Conservation (phyloP, 2,113 vertebrate species). For the Apteryx mantelli region DNA sequence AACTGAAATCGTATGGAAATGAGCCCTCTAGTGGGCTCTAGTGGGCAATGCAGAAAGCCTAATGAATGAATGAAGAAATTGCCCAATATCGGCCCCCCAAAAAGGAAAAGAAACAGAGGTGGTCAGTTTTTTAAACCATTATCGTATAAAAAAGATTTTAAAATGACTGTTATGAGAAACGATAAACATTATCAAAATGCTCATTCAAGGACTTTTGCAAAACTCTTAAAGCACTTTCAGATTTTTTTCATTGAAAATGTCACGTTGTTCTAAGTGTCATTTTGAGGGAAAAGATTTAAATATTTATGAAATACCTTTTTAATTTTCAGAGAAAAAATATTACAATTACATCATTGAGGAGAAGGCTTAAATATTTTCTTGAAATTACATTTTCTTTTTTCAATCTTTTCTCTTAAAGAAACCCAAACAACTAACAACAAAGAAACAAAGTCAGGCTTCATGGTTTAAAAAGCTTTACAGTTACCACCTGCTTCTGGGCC, state of each 20-base stretch:
- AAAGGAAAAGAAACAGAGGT: not conserved
- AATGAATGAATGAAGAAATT: not conserved
- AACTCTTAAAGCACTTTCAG: not conserved
- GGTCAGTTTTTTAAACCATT: not conserved
- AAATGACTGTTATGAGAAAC: not conserved
- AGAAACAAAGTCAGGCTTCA: not conserved
- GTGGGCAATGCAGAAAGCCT: accelerated
- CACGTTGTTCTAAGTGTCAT: not conserved
- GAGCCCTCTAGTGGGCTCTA: constrained; percentile 37
- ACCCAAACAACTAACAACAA: not conserved
- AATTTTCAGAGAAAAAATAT: not conserved
- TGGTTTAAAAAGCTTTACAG: not conserved
- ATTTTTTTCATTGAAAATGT: not conserved
- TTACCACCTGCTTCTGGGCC: not conserved
- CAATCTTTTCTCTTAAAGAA: not conserved
- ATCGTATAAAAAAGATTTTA: not conserved
- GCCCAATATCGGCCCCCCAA: too few species aligned
- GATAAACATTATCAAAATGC: not conserved
- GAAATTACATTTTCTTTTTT: not conserved
- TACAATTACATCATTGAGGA: not conserved
- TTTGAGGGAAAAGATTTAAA: not conserved
- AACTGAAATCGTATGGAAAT: not conserved
- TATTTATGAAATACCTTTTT: not conserved
- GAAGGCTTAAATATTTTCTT: not conserved
- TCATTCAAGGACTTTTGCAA: not conserved